Base-by-base conservation (phyloP, 92 coral and sea anemone genomes). In the Parazoanthus swiftii region DNA sequence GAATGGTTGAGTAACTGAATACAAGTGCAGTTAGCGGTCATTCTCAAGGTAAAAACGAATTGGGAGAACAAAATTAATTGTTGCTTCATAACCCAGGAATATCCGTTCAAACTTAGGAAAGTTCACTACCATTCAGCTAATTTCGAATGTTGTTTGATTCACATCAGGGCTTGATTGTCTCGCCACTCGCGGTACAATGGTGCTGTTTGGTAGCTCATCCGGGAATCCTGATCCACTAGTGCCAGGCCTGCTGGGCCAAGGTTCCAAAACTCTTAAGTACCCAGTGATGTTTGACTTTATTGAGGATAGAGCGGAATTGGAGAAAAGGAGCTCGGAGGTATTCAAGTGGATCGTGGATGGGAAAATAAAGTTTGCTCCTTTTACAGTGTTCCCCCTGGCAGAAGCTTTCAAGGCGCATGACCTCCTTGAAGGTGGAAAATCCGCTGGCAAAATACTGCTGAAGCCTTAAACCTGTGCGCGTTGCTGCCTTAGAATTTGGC, bases 131-230 rank as follows among this genome's bases (percentile, higher is more conserved):
- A 54, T 54, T 54, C 59, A 54, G 59, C 59, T 54, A 54, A 54
- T 15, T 54, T 54, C 20, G 20, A 13, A 13, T 54, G 18, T 13
- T 54, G 18, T 72, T 14, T 72, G 51, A 26, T 43, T 63, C 74
- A 48, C 71, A 26, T 15, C 76, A 90, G 92, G 93, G 23, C 88
- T 90, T 58, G 70, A 82, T 1, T 90, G 92, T 70, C 90, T 90
- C 25, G 90, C 88, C 29, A 81, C 86, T 36, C 92, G 92, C 43
- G 92, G 92, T 35, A 72, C 81, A 36, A 86, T 90, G 92, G 90
- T 86, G 42, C 50, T 80, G 83, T 90, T 90, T 43, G 92, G 92
- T 54, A 85, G 90, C 25, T 85, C 92, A 15, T 90, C 92, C 42
- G 92, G 92, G 63, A 87, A 87, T 67, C 92, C 92, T 80, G 90